These are phyloP conservation scores for Bombus balteatus DNA, from an alignment of 1,140 invertebrate species.

Conservation along the genomic window DNA sequence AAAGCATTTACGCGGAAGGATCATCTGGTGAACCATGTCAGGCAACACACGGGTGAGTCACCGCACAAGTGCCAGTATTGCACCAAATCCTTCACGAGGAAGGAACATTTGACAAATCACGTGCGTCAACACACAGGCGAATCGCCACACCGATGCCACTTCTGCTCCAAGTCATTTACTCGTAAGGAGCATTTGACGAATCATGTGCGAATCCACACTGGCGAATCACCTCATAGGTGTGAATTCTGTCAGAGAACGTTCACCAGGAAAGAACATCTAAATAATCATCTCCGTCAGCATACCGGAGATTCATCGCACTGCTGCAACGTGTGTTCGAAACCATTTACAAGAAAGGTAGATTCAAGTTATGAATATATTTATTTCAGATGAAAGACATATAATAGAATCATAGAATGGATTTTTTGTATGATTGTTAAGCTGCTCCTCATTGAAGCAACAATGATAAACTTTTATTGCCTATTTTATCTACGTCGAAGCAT, in stretches of 20 bases:
- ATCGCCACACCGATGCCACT: constrained; percentile 91
- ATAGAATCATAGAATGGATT: not conserved
- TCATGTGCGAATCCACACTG: constrained; percentile 88
- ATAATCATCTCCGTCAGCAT: constrained; percentile 92
- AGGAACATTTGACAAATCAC: constrained; percentile 95
- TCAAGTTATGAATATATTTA: not conserved
- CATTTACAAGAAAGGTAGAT: constrained; percentile 91
- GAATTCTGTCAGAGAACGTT: constrained; percentile 92
- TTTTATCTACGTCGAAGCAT: not conserved
- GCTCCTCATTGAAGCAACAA: not conserved
- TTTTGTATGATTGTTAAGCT: not conserved
- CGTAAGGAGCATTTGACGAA: constrained; percentile 92
- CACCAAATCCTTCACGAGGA: constrained; percentile 91
- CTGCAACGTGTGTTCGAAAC: constrained; percentile 93
- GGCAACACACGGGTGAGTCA: constrained; percentile 89
- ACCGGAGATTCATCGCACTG: constrained; percentile 94
- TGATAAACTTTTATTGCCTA: not conserved
- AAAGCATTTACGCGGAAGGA: constrained; percentile 87
- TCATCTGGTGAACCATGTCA: constrained; percentile 86
- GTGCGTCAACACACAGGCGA: constrained; percentile 90
- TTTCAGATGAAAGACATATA: not conserved
- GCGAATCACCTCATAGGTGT: constrained; percentile 92
- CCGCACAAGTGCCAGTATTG: constrained; percentile 86
- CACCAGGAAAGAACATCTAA: constrained; percentile 91
- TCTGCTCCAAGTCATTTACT: constrained; percentile 93